A percentile compares a stretch with the other conserved stretches of the same genome.
Evolutionary conservation across 2,888 invertebrate species (phyloP).

Genomic region (Luperina testacea): DNA sequence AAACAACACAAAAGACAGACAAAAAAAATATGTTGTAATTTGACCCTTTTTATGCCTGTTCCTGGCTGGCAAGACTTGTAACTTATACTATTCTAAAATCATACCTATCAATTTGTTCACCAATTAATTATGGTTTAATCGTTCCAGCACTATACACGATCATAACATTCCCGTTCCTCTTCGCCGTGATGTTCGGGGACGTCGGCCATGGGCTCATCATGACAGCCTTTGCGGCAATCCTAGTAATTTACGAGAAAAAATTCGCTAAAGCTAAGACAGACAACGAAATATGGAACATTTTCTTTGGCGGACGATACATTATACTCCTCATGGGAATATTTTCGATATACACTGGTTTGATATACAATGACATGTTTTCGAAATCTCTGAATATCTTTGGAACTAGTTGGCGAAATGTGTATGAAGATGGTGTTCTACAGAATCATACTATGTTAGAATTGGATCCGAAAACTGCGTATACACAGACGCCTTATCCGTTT

Average conservation of each 20-base stretch:
- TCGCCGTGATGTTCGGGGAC: constrained; percentile 95
- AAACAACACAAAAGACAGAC: too few relatives aligned
- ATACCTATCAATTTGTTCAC: background rate
- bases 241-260: constrained; percentile 91
- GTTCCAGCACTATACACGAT: constrained; percentile 92
- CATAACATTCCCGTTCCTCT: constrained; percentile 94
- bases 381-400: constrained; percentile 93
- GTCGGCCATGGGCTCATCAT: constrained; percentile 93
- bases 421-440: constrained; percentile 77
- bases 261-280: constrained; percentile 87
- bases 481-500: constrained; percentile 91
- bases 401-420: constrained; percentile 90
- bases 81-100: background rate
- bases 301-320: constrained; percentile 93
- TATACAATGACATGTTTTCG: constrained; percentile 94
- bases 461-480: constrained; percentile 85
- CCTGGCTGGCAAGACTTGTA: background rate
- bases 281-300: constrained; percentile 93
- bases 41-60: background rate
- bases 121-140: background rate
- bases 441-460: constrained; percentile 79
- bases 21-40: background rate
- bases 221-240: constrained; percentile 91
- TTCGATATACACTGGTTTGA: constrained; percentile 93
- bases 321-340: constrained; percentile 93